Base-by-base conservation (phyloP, 2,888 invertebrate species). In the Drosophila meridionalis region DNA sequence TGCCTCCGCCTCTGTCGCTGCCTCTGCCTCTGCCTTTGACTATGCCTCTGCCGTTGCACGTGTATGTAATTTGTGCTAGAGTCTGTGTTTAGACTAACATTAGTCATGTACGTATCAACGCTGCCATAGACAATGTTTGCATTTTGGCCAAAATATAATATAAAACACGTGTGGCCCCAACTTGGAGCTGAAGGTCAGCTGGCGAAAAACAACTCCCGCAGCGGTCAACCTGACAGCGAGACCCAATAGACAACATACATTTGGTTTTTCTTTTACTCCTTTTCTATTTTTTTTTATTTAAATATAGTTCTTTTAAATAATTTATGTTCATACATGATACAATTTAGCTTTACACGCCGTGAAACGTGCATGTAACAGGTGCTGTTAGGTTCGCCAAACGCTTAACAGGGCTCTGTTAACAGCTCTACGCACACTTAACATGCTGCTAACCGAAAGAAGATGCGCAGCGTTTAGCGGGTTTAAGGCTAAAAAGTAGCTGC, bases 81-180 rank as follows among this genome's bases (percentile, higher is more conserved):
- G 40, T 40, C 55, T 55, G 40, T 40, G 40, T 55, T 58, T 45
- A 59, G 60, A 32, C 56, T 69, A 45, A 69, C 83, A 83, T 73
- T 73, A 81, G 69, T 65, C 71, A 70, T 73, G 36, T 58, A 34
- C 30, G 73, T 69, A 63, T 36, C 57, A 69, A 62, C 71, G 64
- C 58, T 64, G 80, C 65, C 69, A 76, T 68, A 68, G 76, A 60
- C 71, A 79, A 71, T 82, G 75, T 80, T 80, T 78, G 73, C 76
- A 60, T 74, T 56, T 74, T 48, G 20, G 9, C 55, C 55, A 36
- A 61, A 61, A 61, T 45, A 62, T 62, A 76, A 72, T 73, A 67
- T 47, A 48, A 50, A 59, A 63, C 60, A 69, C 59, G 64, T 64
- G 66, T 52, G 72, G 55, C 48, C 50, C 63, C 64, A 71, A 69